Percentiles rank a stretch among this genome's conserved stretches.
Conservation (phyloP, 2,113 vertebrate species). For the Lutjanus erythropterus region DNA sequence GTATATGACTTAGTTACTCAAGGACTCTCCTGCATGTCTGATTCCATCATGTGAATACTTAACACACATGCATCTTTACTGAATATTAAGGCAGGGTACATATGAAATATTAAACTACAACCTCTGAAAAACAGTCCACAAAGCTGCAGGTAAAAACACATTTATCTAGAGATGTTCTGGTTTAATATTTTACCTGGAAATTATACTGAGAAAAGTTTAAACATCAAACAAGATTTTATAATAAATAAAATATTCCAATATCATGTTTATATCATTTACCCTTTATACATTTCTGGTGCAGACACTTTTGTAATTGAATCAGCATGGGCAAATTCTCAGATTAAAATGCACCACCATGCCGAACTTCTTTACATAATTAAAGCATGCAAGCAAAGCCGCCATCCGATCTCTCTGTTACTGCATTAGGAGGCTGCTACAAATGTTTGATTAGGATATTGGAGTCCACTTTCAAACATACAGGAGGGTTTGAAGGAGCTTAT, state of each 20-base stretch:
- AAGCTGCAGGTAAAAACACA: neutral
- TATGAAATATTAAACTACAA: neutral
- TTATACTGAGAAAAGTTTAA: neutral
- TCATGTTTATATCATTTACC: conserved; percentile 26
- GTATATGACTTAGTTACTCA: neutral
- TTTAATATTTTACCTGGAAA: neutral
- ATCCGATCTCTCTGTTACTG: conserved; percentile 56
- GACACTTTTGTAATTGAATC: conserved; percentile 48
- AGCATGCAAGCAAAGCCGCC: conserved; percentile 51
- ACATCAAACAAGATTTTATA: neutral
- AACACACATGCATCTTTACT: no score
- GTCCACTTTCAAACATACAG: conserved; percentile 17
- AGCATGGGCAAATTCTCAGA: conserved; percentile 37
- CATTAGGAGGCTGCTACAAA: conserved; percentile 44
- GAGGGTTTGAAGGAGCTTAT: conserved; percentile 31
- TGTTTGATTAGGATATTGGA: conserved; percentile 59
- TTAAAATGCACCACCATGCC: conserved; percentile 59
- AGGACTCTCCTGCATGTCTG: neutral
- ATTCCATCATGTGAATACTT: neutral
- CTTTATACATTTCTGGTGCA: neutral
- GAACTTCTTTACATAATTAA: conserved; percentile 62
- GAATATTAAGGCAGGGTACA: neutral
- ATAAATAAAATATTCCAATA: neutral
- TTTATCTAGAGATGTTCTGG: neutral
- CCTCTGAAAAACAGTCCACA: neutral